Evolutionary conservation across 2,797 vertebrate species (phyloP).

Genomic region (Myotis planiceps): DNA sequence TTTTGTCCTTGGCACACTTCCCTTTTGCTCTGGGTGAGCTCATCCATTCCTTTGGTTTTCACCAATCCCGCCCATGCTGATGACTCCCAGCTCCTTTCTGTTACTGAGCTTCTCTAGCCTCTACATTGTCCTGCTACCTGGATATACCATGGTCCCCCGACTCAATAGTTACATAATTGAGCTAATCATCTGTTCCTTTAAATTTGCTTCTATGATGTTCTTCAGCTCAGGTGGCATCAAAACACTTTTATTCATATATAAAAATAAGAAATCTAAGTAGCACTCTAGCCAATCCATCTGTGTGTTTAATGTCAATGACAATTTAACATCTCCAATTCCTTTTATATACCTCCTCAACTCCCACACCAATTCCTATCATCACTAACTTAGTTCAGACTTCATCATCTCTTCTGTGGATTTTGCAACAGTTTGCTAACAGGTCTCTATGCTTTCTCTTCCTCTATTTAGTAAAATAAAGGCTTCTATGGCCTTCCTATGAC

Average conservation of each 20-base stretch:
- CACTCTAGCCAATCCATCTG: not conserved
- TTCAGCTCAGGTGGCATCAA: not conserved
- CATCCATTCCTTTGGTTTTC: constrained; percentile 20
- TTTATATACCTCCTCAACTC: not conserved
- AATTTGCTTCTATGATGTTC: not conserved
- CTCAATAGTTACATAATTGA: not conserved
- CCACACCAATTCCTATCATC: not conserved
- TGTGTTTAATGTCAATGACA: not conserved
- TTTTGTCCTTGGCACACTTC: not conserved
- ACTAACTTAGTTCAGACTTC: not conserved
- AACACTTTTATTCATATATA: not conserved
- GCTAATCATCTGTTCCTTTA: not conserved
- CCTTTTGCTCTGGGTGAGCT: constrained; percentile 12
- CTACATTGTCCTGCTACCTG: not conserved
- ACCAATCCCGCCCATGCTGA: not conserved
- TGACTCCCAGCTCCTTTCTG: not conserved
- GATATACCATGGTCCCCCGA: not conserved
- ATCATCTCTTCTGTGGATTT: not conserved
- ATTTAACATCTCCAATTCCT: not conserved
- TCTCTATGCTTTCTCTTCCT: not conserved
- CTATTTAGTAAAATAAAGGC: not conserved
- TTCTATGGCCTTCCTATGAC: not conserved
- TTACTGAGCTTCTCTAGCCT: not conserved
- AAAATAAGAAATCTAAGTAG: not conserved
- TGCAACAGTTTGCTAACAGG: not conserved